Evolutionary conservation across 2,888 invertebrate genomes (phyloP), one percentile per base, ranked within the genome.

Genomic region (Diloba caeruleocephala): DNA sequence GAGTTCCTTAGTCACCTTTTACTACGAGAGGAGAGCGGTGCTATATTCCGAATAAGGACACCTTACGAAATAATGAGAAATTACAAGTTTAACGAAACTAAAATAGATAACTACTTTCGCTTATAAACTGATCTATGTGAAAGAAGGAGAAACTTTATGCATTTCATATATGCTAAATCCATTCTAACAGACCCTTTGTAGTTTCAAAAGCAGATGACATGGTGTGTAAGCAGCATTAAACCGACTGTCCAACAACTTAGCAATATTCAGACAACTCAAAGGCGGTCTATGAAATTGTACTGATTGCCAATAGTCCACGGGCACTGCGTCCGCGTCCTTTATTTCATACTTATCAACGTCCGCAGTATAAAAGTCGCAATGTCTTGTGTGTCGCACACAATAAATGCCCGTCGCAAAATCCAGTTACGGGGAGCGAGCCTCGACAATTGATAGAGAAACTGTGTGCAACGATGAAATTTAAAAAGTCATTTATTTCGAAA

Each of bases 391-490:
- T 88, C 85, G 83, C 85, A 84, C 82, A 90, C 90, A 92, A 91
- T 92, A 92, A 92, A 91, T 90, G 92, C 86, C 89, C 85, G 85
- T 84, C 84, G 79, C 81, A 78, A 87, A 92, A 92, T 92, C 90
- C 88, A 86, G 90, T 92, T 92, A 92, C 88, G 87, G 80, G 81
- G 76, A 84, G 84, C 89, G 88, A 88, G 89, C 86, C 90, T 87
- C 89, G 88, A 90, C 92, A 90, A 90, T 92, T 93, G 93, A 92
- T 92, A 92, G 90, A 92, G 93, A 89, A 92, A 92, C 92, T 91
- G 93, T 92, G 92, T 90, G 90, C 93, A 92, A 90, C 91, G 93
- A 92, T 92, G 89, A 92, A 93, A 92, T 93, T 93, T 93, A 91
- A 93, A 93, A 93, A 93, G 92, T 93, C 92, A 93, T 93, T 93